phyloP scores from a whole-genome alignment of 2,797 vertebrate genomes.

The Taeniopygia guttata region DNA sequence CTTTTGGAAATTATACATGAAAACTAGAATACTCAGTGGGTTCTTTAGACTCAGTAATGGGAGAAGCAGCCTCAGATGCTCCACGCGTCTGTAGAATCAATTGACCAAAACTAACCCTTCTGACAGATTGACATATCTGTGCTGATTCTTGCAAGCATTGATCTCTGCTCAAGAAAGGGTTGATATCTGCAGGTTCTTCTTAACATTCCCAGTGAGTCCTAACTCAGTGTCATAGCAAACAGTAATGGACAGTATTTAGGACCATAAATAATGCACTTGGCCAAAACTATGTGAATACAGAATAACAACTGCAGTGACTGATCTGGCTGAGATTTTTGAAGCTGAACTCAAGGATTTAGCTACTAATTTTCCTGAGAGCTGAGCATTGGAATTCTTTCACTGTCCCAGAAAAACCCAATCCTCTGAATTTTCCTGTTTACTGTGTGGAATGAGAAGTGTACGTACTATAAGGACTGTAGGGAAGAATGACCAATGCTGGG shows the following conservation, averaged over 20 bases:
- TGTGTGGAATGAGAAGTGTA: background rate
- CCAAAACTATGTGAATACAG: background rate
- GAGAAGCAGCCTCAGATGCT: background rate
- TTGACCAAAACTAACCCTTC: background rate
- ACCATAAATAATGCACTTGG: background rate
- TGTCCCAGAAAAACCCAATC: background rate
- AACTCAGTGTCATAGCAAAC: background rate
- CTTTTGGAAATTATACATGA: background rate
- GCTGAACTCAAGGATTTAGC: background rate
- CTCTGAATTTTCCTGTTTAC: background rate
- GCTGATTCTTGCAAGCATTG: background rate
- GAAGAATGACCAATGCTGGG: background rate
- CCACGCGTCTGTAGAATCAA: background rate
- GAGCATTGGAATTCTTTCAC: background rate
- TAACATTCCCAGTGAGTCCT: background rate
- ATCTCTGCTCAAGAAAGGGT: background rate
- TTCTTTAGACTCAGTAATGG: background rate
- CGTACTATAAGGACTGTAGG: background rate
- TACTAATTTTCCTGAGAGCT: background rate
- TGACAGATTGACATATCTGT: background rate
- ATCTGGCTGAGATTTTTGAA: background rate
- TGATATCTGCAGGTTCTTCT: background rate
- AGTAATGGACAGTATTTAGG: background rate
- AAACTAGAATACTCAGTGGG: background rate
- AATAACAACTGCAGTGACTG: background rate